Base-by-base conservation (phyloP, 2,113 vertebrate species). In the Panthera leo region DNA sequence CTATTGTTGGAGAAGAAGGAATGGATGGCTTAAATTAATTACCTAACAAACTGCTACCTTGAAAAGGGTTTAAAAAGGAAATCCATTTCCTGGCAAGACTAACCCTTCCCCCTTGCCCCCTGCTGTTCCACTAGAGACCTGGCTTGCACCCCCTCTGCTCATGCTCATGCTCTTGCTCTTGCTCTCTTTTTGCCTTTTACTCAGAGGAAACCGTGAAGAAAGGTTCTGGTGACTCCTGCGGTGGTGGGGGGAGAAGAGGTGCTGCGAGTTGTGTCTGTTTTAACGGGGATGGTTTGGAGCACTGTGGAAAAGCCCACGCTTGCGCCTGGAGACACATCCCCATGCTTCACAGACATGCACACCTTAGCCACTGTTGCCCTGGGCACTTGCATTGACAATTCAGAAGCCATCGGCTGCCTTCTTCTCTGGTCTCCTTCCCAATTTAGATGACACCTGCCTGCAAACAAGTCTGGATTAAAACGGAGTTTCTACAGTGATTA, bases 291-390 rank as follows among this genome's bases (percentile, higher is more conserved):
- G 36, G 34, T 42, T 85, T 61, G 5, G 85, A n/a, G 31, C 65
- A 67, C 71, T 13, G 4, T 0, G 1, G 7, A 61, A 55, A 11
- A 23, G 29, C 31, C 51, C 5, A 7, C 76, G 29, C 42, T 29
- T 5, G 1, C 45, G 36, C 14, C 14, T 14, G 73, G 10, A 12
- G 45, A 45, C 45, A 45, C 45, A 45, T 45, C 45, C 36, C 19
- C 31, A 2, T 18, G 25, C 27, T 7, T 23, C 25, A 23, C 15
- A 65, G 27, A 85, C 31, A 16, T 1, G 1, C 18, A 3, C 53
- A 18, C 5, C 39, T 15, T 12, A 12, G 68, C 11, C 29, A 31
- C 5, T 25, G 19, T 51, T 0, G 7, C 12, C 70, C 14, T 0
- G 3, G 27, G 48, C 67, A 10, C 39, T 39, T 67, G 2, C 1